Evolutionary conservation across 2,113 vertebrate species (phyloP).

Genomic region (Esox niger): DNA sequence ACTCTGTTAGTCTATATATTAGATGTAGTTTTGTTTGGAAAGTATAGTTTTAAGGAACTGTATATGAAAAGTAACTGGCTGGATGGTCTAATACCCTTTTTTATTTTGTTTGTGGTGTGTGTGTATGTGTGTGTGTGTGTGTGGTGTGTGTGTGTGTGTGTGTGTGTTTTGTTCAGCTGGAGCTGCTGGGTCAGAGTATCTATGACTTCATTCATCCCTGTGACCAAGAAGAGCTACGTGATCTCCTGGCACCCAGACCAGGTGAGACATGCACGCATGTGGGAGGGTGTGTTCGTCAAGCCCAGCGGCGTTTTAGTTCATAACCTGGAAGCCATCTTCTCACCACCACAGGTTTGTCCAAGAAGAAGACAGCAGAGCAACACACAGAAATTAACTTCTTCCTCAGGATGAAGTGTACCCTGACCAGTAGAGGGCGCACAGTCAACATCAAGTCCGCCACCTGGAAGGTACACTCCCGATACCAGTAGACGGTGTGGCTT

Average conservation of each 20-base stretch:
- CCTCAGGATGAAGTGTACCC: conserved; percentile 82
- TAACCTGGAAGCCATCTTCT: no score
- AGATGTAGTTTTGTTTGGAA: no score
- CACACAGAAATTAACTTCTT: conserved; percentile 72
- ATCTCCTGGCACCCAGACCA: conserved; percentile 73
- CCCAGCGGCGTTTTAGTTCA: no score
- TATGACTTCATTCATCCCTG: conserved; percentile 87
- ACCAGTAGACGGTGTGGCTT: no score
- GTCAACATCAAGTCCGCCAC: conserved; percentile 85
- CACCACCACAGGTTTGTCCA: conserved; percentile 61
- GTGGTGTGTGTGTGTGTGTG: not conserved
- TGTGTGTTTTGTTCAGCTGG: conserved; percentile 70
- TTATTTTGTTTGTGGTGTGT: no score
- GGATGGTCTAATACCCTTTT: no score
- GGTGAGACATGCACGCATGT: conserved; percentile 50
- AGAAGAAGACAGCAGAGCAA: conserved; percentile 56
- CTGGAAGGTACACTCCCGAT: conserved; percentile 75
- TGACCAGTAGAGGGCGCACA: conserved; percentile 79
- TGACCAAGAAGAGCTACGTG: conserved; percentile 85
- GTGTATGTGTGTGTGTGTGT: no score
- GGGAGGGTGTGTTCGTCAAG: no score
- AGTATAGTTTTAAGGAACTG: no score
- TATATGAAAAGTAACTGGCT: no score
- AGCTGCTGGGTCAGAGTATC: conserved; percentile 83
- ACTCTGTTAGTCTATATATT: no score